Evolutionary conservation across 1,140 invertebrate genomes (phyloP).

Genomic region (Plodia interpunctella): DNA sequence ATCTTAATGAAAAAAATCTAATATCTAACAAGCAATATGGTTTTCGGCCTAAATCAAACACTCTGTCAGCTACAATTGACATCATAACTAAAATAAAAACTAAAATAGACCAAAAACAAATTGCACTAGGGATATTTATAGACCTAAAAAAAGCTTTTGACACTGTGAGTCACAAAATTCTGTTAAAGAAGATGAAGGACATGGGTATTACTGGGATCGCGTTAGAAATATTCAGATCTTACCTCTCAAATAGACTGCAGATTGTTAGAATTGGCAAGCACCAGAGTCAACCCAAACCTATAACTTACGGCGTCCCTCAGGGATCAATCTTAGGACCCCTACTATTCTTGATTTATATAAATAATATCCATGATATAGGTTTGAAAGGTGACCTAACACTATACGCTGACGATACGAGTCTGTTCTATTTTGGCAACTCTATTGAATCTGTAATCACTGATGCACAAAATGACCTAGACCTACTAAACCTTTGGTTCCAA

Average conservation of each 20-base stretch:
- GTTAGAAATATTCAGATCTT: conserved; percentile 21
- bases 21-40: background rate
- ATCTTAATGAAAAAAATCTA: background rate
- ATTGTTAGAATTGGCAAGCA: conserved; percentile 24
- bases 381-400: conserved; percentile 27
- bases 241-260: conserved; percentile 26
- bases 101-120: too few species aligned
- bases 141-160: too few species aligned
- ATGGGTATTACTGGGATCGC: background rate
- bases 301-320: too few species aligned
- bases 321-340: too few species aligned
- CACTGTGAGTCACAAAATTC: background rate
- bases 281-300: conserved; percentile 14
- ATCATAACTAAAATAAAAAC: too few species aligned
- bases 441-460: conserved; percentile 20
- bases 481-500: conserved; percentile 27
- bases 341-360: too few species aligned
- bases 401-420: conserved; percentile 33
- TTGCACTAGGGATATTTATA: too few species aligned
- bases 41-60: conserved; percentile 11
- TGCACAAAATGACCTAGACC: conserved; percentile 25
- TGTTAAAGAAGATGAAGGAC: background rate
- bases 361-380: too few species aligned
- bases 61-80: conserved; percentile 3
- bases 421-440: conserved; percentile 25